Evolutionary conservation across 1,140 invertebrate species (phyloP), one percentile per base, ranked within the genome.

Genomic region (Drosophila ohnishii): DNA sequence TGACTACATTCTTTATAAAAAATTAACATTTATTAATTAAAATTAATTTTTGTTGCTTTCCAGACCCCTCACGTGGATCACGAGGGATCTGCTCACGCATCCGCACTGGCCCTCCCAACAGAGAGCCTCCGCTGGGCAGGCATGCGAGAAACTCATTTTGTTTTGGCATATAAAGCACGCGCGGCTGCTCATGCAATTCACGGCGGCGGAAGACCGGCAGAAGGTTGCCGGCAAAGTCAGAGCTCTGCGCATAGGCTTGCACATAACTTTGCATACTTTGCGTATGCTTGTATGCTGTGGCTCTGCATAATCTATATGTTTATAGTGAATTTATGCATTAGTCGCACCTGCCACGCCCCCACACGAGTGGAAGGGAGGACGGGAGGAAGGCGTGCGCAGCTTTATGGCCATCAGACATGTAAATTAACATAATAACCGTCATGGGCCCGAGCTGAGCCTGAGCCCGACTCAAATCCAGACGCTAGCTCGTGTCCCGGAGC

Each of bases 81-180:
- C 66, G 16, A 3, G 2, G 44, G 8, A 55, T 48, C 65, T 7
- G 35, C 30, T 71, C 67, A 70, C 64, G 64, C 40, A 37, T 40
- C 28, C 51, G 19, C 28, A 28, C 65, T 53, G 32, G 50, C 32
- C 32, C 48, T 35, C 40, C 50, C 44, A 25, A 42, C 42, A 35
- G 63, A 28, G 42, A 22, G 42, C 50, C 7, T 35, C 9, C 42
- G 61, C 50, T 65, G 55, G 59, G 53, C 78, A 85, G 83, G 78
- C 82, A 86, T 85, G 82, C 82, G 74, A 85, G 70, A 87, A 85
- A 86, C 82, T 86, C 82, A 86, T 85, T 85, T 85, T 85, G 82
- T 86, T 86, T 81, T 66, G 69, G 61, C 37, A 75, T 78, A 67
- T 82, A 64, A 85, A 86, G 66, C 82, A 87, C 83, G 82, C 83